Evolutionary conservation across 2,113 vertebrate genomes (phyloP).

Genomic region (Microcebus ravelobensis): DNA sequence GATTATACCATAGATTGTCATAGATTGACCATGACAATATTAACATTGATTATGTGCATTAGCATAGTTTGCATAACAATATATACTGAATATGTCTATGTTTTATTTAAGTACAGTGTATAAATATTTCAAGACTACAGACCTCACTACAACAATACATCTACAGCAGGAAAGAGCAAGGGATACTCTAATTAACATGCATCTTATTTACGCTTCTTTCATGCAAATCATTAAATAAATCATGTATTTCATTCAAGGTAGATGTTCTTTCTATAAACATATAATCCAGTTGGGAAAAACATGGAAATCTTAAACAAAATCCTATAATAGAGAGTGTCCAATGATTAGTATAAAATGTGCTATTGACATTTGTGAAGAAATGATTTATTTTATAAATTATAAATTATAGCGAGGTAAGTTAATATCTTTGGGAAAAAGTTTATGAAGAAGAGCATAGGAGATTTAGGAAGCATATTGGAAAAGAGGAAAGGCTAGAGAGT

Average conservation of each 20-base stretch:
- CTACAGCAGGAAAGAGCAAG: not conserved
- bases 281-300: not conserved
- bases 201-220: not conserved
- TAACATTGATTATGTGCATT: not conserved
- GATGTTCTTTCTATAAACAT: not conserved
- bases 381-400: not conserved
- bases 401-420: not conserved
- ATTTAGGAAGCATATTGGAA: not conserved
- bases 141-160: not conserved
- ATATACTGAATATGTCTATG: not conserved
- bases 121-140: not conserved
- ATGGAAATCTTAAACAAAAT: not conserved
- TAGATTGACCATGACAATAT: not conserved
- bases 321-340: not conserved
- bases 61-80: not conserved
- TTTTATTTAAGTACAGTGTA: not conserved
- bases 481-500: not conserved
- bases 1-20: not conserved
- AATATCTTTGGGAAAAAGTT: not conserved
- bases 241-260: conserved; percentile 13
- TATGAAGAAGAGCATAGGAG: not conserved
- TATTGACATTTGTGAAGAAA: not conserved
- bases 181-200: not conserved
- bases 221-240: not conserved
- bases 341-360: not conserved